Conservation (phyloP, 2,113 vertebrate species). For the Cettia cetti region DNA sequence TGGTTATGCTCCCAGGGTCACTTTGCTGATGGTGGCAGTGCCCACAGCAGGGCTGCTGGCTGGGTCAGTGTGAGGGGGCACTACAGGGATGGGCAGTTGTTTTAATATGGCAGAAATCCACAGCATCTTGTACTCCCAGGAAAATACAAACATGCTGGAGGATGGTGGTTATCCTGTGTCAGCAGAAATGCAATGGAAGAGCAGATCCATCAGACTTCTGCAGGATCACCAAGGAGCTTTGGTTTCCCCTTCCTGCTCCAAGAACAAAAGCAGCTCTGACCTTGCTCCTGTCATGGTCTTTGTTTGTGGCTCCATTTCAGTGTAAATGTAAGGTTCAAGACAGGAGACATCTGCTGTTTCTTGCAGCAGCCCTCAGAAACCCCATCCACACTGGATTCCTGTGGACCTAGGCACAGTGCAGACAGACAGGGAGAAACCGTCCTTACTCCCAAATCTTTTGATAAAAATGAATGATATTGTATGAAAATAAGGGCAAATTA, state of each 20-base stretch:
- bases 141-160: not conserved
- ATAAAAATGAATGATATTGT: not conserved
- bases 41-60: not conserved
- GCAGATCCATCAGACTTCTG: not conserved
- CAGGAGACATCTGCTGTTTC: not conserved
- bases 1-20: not conserved
- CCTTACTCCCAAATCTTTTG: not conserved
- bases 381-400: not conserved
- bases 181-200: not conserved
- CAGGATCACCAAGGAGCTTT: accelerated
- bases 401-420: not conserved
- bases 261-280: not conserved
- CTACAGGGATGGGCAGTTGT: not conserved
- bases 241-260: not conserved
- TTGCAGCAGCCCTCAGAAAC: not conserved
- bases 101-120: not conserved
- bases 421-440: not conserved
- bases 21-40: not conserved
- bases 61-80: not conserved
- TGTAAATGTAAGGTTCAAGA: not conserved
- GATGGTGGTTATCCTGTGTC: accelerated
- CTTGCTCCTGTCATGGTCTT: not conserved
- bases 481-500: not conserved
- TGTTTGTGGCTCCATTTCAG: not conserved
- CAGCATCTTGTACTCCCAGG: not conserved